phyloP scores from a whole-genome alignment of 1,140 invertebrate genomes.

The Zaprionus tsacasi region DNA sequence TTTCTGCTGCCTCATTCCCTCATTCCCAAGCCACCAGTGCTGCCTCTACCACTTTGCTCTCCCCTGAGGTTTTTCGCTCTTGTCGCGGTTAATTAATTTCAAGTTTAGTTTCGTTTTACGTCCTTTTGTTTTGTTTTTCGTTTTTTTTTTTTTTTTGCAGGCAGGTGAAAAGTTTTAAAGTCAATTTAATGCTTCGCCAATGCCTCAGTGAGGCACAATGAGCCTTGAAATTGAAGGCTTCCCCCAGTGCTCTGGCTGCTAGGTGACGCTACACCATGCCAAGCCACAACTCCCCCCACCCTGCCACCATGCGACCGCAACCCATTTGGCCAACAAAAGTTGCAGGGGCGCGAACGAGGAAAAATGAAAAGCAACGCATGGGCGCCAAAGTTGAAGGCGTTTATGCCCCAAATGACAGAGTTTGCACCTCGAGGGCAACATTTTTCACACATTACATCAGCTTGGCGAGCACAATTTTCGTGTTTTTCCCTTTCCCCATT shows the following conservation, averaged over 20 bases:
- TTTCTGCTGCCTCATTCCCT: slow-evolving; percentile 2
- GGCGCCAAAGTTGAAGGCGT: slow-evolving; percentile 47
- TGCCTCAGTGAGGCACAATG: slow-evolving; percentile 59
- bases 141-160: slow-evolving; percentile 28
- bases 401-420: slow-evolving; percentile 49
- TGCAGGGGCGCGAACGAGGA: slow-evolving; percentile 50
- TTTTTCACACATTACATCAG: slow-evolving; percentile 35
- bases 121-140: slow-evolving; percentile 8
- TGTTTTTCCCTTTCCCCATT: not conserved
- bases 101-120: slow-evolving; percentile 70
- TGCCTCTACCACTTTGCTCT: not conserved
- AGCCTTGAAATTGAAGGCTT: slow-evolving; percentile 70
- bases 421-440: slow-evolving; percentile 38
- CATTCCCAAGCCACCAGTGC: too few species aligned
- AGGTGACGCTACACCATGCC: not conserved
- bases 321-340: slow-evolving; percentile 42
- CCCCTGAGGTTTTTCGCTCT: slow-evolving; percentile 33
- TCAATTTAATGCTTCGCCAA: slow-evolving; percentile 76
- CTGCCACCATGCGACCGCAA: slow-evolving; percentile 12
- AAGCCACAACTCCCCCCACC: not conserved
- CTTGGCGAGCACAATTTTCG: slow-evolving; percentile 9
- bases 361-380: slow-evolving; percentile 25
- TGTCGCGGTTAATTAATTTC: slow-evolving; percentile 80
- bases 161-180: slow-evolving; percentile 78
- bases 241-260: not conserved